Conservation (phyloP, 2,113 vertebrate species). For the Dunckerocampus dactyliophorus region DNA sequence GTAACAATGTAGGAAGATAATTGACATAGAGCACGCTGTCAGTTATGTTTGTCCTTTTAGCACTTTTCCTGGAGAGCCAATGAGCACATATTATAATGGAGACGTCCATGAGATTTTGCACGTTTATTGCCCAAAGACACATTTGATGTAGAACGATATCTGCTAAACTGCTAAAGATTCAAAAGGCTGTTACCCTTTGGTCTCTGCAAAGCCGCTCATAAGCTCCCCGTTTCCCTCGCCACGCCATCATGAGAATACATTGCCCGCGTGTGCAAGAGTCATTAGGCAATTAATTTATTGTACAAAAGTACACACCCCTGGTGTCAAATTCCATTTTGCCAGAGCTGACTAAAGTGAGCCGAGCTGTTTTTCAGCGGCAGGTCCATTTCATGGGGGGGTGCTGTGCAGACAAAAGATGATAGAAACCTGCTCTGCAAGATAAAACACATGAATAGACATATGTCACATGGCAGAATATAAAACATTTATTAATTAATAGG, state of each 20-base stretch:
- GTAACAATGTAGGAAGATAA: too few relatives aligned
- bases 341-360: slow-evolving; percentile 14
- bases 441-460: slow-evolving; percentile 2
- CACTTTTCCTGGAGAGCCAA: slow-evolving; percentile 17
- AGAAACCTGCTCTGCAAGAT: slow-evolving; percentile 17
- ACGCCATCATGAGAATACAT: slow-evolving; percentile 30
- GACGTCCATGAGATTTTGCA: neutral
- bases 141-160: neutral
- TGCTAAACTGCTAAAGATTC: neutral
- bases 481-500: slow-evolving; percentile 10
- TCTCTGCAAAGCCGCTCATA: slow-evolving; percentile 16
- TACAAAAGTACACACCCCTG: slow-evolving; percentile 33
- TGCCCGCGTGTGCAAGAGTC: slow-evolving; percentile 35
- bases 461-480: neutral
- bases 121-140: slow-evolving; percentile 21
- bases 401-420: slow-evolving; percentile 24
- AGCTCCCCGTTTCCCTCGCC: slow-evolving; percentile 6
- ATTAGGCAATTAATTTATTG: slow-evolving; percentile 45
- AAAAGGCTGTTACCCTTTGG: slow-evolving; percentile 15
- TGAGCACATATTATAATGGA: slow-evolving; percentile 10
- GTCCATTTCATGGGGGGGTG: slow-evolving; percentile 22
- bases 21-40: too few relatives aligned
- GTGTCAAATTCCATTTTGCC: slow-evolving; percentile 29
- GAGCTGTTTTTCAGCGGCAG: slow-evolving; percentile 24
- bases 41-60: neutral